Evolutionary conservation across 2,797 vertebrate species (phyloP), one percentile per base, ranked within the genome.

Genomic region (Mormyrops boulengeri): DNA sequence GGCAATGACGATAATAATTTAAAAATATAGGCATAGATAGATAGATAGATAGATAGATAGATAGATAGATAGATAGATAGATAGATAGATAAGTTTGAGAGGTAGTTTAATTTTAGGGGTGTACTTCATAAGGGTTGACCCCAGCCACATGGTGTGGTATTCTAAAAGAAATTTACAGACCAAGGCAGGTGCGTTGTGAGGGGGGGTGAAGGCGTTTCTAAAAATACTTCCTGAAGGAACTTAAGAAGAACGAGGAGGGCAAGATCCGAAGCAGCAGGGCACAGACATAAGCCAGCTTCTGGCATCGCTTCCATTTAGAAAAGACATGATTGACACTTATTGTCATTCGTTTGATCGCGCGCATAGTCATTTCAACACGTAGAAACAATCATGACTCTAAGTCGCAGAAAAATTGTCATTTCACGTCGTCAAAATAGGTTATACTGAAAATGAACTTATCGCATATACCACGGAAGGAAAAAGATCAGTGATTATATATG

Each of bases 181-280:
- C 91, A 92, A 8, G 91, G 93, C 96, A 96, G 96, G 95, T 96
- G 95, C 85, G 91, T 93, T 95, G 95, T 94, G 96, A 95, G 91
- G 93, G 92, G 90, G 90, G 86, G 90, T 41, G 14, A 34, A 85
- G 47, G 11, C 82, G 82, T 85, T 85, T 49, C 95, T 96, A 96
- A 95, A 96, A 96, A 96, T 96, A 96, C 88, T 88, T 53, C 14
- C 52, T 92, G 95, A 95, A 94, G 95, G 92, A 95, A 93, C 93
- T 94, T 53, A 91, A 85, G 0, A n/a, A 88, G 47, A 89, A 89
- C 66, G 88, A 5, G 0, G 62, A 85, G 85, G 34, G 88, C 52
- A 44, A 44, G 9, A 2, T 44, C 62, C 87, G 14, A 49, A 49
- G 12, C 49, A 50, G 14, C 34, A 88, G 57, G n/a, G 41, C 34